These are phyloP conservation scores for Euwallacea similis DNA, from an alignment of 1,140 invertebrate genomes.

Conservation along the genomic window DNA sequence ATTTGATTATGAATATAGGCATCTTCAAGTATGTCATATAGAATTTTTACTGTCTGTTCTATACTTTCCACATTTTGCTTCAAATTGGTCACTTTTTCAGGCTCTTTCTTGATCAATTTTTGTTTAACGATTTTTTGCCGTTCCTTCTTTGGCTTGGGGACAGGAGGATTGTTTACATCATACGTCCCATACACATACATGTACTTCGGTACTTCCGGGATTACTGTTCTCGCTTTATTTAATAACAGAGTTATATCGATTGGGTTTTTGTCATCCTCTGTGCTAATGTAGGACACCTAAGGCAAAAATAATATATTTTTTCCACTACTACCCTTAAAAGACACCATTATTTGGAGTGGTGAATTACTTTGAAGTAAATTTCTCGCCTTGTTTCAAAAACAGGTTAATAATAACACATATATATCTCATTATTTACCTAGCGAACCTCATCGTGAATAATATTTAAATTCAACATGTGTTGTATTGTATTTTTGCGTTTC, in stretches of 20 bases:
- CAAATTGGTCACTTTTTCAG: conserved; percentile 50
- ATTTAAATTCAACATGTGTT: too few species aligned
- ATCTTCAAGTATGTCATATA: conserved; percentile 52
- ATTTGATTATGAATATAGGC: conserved; percentile 52
- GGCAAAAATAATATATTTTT: neutral
- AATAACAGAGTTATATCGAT: conserved; percentile 46
- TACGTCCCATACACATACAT: conserved; percentile 55
- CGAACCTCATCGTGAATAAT: too few species aligned
- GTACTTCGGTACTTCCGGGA: conserved; percentile 47
- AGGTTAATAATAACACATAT: too few species aligned
- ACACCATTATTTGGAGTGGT: neutral
- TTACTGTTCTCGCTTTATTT: conserved; percentile 43
- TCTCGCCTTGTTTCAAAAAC: too few species aligned
- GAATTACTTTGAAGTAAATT: too few species aligned
- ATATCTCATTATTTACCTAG: too few species aligned
- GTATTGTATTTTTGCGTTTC: too few species aligned
- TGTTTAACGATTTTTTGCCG: conserved; percentile 49
- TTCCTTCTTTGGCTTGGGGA: conserved; percentile 48
- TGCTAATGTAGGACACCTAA: neutral
- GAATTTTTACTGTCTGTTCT: conserved; percentile 52
- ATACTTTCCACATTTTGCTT: conserved; percentile 55
- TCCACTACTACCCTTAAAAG: neutral
- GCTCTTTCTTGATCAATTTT: conserved; percentile 45
- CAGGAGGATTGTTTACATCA: conserved; percentile 49
- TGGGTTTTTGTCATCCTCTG: conserved; percentile 28